Conservation (phyloP, 2,797 vertebrate species). For the Leucoraja ocellata region DNA sequence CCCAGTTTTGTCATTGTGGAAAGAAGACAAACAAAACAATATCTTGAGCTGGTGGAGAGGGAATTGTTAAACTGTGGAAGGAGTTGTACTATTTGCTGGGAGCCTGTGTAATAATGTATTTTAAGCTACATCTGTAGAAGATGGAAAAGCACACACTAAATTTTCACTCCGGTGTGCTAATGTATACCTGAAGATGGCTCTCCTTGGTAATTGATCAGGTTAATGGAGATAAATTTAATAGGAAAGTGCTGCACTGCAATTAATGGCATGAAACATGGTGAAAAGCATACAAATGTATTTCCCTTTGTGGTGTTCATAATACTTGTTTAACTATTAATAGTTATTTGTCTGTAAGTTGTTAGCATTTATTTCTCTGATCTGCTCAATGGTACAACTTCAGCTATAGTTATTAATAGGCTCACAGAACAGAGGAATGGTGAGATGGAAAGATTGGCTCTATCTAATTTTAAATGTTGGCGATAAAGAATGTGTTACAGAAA, state of each 20-base stretch:
- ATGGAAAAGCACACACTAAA: neutral
- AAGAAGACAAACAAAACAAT: neutral
- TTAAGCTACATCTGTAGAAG: neutral
- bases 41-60: neutral
- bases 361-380: neutral
- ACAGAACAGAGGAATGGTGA: neutral
- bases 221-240: neutral
- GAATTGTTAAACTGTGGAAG: neutral
- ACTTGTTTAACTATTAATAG: no score
- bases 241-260: neutral
- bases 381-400: neutral
- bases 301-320: neutral
- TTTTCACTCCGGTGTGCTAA: neutral
- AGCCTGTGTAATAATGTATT: neutral
- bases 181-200: neutral
- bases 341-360: neutral
- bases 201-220: neutral
- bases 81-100: neutral
- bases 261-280: neutral
- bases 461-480: neutral
- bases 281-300: neutral
- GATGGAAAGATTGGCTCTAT: neutral
- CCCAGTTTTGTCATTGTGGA: neutral
- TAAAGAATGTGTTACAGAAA: neutral
- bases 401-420: no score